phyloP scores from a whole-genome alignment of 2,113 vertebrate species.

The Gymnorhina tibicen region DNA sequence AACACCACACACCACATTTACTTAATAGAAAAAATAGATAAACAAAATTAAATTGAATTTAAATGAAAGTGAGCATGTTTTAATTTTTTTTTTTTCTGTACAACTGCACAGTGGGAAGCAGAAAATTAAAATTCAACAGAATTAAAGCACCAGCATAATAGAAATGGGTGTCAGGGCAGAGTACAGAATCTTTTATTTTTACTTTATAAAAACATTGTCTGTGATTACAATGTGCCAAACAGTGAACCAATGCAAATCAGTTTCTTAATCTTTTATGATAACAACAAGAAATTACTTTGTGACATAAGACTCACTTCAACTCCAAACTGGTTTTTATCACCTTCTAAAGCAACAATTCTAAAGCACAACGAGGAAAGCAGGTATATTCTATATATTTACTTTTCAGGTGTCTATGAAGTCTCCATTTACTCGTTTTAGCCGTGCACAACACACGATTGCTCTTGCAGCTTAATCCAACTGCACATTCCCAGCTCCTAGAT shows the following conservation, averaged over 20 bases:
- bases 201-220: not conserved
- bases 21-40: not conserved
- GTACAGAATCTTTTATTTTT: not conserved
- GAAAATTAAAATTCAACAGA: not conserved
- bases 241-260: not conserved
- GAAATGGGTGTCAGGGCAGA: not conserved
- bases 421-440: not conserved
- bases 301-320: not conserved
- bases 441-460: accelerated
- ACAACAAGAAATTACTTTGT: not conserved
- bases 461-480: not conserved
- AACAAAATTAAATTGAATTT: not conserved
- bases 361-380: not conserved
- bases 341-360: not conserved
- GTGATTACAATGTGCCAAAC: not conserved
- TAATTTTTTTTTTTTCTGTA: not conserved
- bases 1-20: not conserved
- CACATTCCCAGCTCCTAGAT: not conserved
- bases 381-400: not conserved
- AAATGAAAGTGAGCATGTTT: not conserved
- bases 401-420: not conserved
- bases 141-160: not conserved
- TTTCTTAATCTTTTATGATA: not conserved
- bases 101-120: not conserved
- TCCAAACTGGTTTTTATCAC: not conserved